Conservation (phyloP, 2,888 invertebrate species). For the Eucera pruinosa region DNA sequence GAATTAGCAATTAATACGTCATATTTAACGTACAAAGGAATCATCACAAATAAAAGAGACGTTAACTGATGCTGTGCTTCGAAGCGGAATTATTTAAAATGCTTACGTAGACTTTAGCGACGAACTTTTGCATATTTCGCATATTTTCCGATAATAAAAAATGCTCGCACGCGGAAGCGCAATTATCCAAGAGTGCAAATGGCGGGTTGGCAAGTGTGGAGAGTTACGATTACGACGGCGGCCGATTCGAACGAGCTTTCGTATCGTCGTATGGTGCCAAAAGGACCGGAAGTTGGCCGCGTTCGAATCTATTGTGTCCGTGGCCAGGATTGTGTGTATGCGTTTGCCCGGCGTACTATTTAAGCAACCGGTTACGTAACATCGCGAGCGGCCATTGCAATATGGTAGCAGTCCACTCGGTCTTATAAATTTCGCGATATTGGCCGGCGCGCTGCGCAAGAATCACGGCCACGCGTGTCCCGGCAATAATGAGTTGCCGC, state of each 20-base stretch:
- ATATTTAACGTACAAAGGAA: too few relatives aligned
- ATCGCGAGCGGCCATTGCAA: constrained; percentile 59
- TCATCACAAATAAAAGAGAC: too few relatives aligned
- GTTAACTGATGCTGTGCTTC: too few relatives aligned
- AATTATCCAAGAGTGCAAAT: constrained; percentile 43
- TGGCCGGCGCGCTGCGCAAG: constrained; percentile 64
- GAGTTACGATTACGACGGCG: constrained; percentile 61
- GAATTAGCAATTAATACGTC: too few relatives aligned
- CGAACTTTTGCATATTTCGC: too few relatives aligned
- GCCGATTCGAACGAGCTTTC: constrained; percentile 57
- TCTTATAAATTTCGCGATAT: constrained; percentile 77
- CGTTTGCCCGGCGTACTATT: constrained; percentile 68
- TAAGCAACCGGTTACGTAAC: constrained; percentile 76
- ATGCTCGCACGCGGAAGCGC: not conserved
- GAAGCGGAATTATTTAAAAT: too few relatives aligned
- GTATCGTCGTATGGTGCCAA: constrained; percentile 56
- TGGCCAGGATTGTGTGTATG: constrained; percentile 31
- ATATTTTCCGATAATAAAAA: constrained; percentile 7
- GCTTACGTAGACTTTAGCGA: too few relatives aligned
- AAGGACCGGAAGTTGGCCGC: constrained; percentile 40
- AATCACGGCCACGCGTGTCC: constrained; percentile 45
- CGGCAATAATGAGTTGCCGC: constrained; percentile 50
- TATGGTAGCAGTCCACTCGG: constrained; percentile 53
- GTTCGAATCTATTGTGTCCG: constrained; percentile 24
- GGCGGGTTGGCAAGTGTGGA: constrained; percentile 32